Conservation (phyloP, 2,888 invertebrate genomes). For the Heliconius charithonia region DNA sequence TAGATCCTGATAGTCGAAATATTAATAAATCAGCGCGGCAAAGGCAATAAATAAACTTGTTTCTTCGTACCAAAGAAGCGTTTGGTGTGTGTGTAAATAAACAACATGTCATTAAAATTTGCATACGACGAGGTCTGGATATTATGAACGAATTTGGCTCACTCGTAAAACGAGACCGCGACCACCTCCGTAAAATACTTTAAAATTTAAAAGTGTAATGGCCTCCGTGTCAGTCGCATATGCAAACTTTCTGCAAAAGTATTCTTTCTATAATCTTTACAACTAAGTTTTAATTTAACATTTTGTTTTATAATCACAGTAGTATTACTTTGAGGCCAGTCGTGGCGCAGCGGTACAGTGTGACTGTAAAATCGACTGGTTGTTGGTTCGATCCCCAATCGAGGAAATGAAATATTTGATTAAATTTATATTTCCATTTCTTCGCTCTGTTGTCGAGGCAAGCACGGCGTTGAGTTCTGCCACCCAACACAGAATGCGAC, state of each 20-base stretch:
- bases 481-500: no score
- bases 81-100: slow-evolving; percentile 64
- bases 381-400: no score
- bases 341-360: no score
- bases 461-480: no score
- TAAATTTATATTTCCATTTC: no score
- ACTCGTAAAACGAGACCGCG: slow-evolving; percentile 60
- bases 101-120: slow-evolving; percentile 69
- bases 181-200: slow-evolving; percentile 58
- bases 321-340: no score
- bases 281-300: neutral
- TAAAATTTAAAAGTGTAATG: slow-evolving; percentile 56
- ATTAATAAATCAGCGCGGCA: slow-evolving; percentile 51
- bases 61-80: slow-evolving; percentile 53
- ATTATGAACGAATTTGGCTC: slow-evolving; percentile 57
- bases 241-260: slow-evolving; percentile 9
- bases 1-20: slow-evolving; percentile 42
- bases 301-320: slow-evolving; percentile 7
- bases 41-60: slow-evolving; percentile 53
- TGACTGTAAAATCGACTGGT: no score
- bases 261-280: neutral
- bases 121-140: slow-evolving; percentile 67
- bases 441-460: no score
- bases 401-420: no score
- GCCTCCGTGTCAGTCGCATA: slow-evolving; percentile 45